Base-by-base conservation (phyloP, 2,797 vertebrate species). In the Echiichthys vipera region DNA sequence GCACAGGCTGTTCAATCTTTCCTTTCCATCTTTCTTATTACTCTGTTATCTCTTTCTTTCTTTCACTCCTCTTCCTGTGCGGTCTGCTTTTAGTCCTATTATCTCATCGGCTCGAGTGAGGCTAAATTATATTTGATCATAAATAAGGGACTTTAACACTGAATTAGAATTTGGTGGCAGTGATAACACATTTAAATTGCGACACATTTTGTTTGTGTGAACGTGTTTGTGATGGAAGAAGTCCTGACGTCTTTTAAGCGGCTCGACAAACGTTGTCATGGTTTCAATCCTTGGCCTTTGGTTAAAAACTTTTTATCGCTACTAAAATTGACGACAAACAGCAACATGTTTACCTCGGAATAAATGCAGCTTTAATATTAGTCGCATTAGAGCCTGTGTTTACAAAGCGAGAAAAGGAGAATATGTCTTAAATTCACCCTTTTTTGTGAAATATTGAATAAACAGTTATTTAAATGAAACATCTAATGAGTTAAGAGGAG, bases 41-140 rank as follows among this genome's bases (percentile, higher is more conserved):
- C n/a, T n/a, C n/a, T n/a, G n/a, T 51, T 9, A 24, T 80, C 22
- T 17, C n/a, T 72, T 30, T 24, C 24, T 70, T 77, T 68, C 17
- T 54, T 62, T 25, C 30, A 45, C 42, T 59, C 39, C 63, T 62
- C 54, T 18, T 27, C 36, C 40, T 18, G 5, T 56, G 18, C 12
- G 2, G 36, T 40, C 34, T 53, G 24, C 45, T 47, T 54, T 70
- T 46, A 62, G 36, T 70, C 65, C 2, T 37, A 4, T 69, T 29
- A 34, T 47, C 27, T 12, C 1, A 9, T 13, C 7, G 36, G 24
- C 29, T 37, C 40, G 27, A 53, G 14, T 20, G 22, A 57, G 53
- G 42, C 51, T 39, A 20, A 43, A 69, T 74, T 55, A 17, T 25
- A 58, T 71, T 40, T 43, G 12, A 14, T 22, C 18, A 13, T 45